Evolutionary conservation across 1,140 invertebrate genomes (phyloP).

Genomic region (Pseudomyrmex dendroicus): DNA sequence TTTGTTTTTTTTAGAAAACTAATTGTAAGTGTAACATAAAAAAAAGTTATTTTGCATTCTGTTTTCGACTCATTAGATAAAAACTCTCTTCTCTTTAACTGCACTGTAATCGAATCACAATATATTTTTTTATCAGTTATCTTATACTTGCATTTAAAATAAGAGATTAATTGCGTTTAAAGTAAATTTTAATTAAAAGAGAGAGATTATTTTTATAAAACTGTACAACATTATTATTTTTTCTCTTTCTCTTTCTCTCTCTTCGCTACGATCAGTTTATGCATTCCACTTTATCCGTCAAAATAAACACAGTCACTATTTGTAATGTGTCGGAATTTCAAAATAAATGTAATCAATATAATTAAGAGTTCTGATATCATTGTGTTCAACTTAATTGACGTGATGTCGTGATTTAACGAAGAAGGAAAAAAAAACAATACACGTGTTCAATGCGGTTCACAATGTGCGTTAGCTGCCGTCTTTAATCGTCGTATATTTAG

Average conservation of each 20-base stretch:
- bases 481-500: conserved; percentile 67
- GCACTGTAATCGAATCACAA: too few relatives aligned
- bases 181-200: too few relatives aligned
- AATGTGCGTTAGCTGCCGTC: conserved; percentile 44
- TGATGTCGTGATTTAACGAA: conserved; percentile 58
- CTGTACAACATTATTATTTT: background rate
- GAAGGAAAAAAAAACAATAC: background rate
- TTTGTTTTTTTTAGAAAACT: background rate
- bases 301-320: conserved; percentile 30
- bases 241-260: background rate
- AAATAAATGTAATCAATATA: conserved; percentile 66
- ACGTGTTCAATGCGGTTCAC: conserved; percentile 51
- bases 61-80: too few relatives aligned
- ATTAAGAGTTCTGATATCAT: conserved; percentile 77
- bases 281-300: conserved; percentile 7
- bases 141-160: too few relatives aligned
- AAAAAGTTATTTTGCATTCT: too few relatives aligned
- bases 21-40: too few relatives aligned
- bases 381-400: conserved; percentile 80
- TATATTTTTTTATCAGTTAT: too few relatives aligned
- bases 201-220: background rate
- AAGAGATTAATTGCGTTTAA: too few relatives aligned
- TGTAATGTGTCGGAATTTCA: conserved; percentile 43
- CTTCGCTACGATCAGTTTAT: background rate
- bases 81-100: too few relatives aligned